Evolutionary conservation across 2,113 vertebrate genomes (phyloP).

Genomic region (Apodemus speciosus): DNA sequence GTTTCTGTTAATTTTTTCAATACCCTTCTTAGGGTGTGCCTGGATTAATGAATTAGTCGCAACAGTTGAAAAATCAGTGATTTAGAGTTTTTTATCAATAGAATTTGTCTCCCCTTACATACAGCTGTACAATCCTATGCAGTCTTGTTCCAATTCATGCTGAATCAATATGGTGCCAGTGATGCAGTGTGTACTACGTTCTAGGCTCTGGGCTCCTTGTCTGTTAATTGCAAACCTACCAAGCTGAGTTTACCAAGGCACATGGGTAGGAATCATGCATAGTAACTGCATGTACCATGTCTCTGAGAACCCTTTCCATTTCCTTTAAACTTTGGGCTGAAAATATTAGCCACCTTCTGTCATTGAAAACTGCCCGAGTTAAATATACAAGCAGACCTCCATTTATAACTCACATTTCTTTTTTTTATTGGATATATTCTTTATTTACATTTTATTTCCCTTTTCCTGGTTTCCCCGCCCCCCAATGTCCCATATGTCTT

Average conservation of each 20-base stretch:
- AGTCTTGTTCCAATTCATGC: background rate
- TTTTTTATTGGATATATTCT: no score
- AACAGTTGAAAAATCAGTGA: background rate
- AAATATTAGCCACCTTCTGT: background rate
- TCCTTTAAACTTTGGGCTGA: background rate
- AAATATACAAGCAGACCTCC: background rate
- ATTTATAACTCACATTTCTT: background rate
- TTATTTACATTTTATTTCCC: no score
- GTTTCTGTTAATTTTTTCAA: background rate
- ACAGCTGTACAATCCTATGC: background rate
- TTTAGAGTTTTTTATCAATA: background rate
- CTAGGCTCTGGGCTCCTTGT: background rate
- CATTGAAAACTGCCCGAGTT: background rate
- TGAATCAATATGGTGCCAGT: background rate
- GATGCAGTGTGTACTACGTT: background rate
- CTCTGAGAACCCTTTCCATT: background rate
- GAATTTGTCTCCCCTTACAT: background rate
- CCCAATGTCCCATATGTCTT: no score
- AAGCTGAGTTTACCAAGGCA: background rate
- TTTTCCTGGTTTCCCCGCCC: no score
- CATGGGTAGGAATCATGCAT: background rate
- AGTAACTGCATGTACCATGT: background rate
- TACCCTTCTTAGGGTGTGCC: background rate
- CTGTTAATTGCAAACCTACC: slow-evolving; percentile 10
- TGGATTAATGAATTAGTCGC: background rate